These are phyloP conservation scores for Melolontha melolontha DNA, from an alignment of 2,888 invertebrate genomes.

Conservation along the genomic window DNA sequence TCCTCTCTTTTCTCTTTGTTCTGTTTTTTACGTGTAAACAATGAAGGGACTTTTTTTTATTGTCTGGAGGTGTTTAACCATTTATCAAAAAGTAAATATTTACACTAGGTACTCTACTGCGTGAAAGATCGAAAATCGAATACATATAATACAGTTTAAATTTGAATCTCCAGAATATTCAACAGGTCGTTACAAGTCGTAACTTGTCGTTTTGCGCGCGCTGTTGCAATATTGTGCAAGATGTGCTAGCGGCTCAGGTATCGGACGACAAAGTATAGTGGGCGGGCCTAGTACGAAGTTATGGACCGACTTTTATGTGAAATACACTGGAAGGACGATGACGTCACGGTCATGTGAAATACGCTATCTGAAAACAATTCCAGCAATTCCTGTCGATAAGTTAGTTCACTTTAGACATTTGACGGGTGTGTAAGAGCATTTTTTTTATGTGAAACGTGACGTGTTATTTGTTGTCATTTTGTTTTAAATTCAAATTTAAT, in stretches of 20 bases:
- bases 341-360: conserved; percentile 64
- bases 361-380: conserved; percentile 63
- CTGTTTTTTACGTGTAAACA: no score
- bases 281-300: conserved; percentile 31
- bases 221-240: conserved; percentile 39
- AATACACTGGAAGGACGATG: conserved; percentile 56
- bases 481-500: conserved; percentile 9
- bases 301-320: conserved; percentile 42
- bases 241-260: conserved; percentile 25
- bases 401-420: conserved; percentile 58
- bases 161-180: conserved; percentile 18
- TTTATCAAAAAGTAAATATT: no score
- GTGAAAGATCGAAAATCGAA: no score
- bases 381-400: conserved; percentile 61
- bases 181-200: conserved; percentile 22
- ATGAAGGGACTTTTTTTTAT: no score
- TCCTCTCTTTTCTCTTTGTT: conserved; percentile 3
- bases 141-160: neutral
- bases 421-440: conserved; percentile 45
- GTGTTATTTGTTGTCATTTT: conserved; percentile 38
- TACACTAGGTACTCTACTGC: no score
- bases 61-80: no score
- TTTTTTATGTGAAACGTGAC: conserved; percentile 32
- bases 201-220: conserved; percentile 25
- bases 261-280: conserved; percentile 27